These are phyloP conservation scores for Tineola bisselliella DNA, from an alignment of 2,888 invertebrate genomes.

Conservation along the genomic window DNA sequence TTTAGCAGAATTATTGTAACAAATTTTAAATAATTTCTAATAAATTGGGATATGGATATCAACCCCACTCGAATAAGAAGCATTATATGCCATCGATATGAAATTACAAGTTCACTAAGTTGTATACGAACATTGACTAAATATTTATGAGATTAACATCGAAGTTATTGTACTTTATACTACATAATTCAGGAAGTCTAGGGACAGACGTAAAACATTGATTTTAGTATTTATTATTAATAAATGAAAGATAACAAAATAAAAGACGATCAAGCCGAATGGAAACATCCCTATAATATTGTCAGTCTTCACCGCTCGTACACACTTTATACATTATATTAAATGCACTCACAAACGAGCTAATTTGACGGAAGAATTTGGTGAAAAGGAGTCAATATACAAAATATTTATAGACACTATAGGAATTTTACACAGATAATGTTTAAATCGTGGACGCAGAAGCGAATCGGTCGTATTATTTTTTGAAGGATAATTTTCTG, in stretches of 20 bases:
- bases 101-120: constrained; percentile 33
- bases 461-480: constrained; percentile 46
- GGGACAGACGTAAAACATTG: constrained; percentile 51
- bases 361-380: constrained; percentile 50
- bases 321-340: constrained; percentile 45
- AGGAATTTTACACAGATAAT: constrained; percentile 52
- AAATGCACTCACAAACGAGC: constrained; percentile 44
- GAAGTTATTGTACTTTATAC: constrained; percentile 44
- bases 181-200: constrained; percentile 44
- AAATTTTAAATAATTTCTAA: constrained; percentile 26
- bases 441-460: constrained; percentile 49
- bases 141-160: constrained; percentile 42
- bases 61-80: constrained; percentile 48
- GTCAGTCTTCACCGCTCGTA: constrained; percentile 66
- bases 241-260: constrained; percentile 36
- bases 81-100: constrained; percentile 54
- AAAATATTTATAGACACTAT: constrained; percentile 29
- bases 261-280: constrained; percentile 44
- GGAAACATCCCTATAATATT: constrained; percentile 53
- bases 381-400: constrained; percentile 64
- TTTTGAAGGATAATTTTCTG: constrained; percentile 63
- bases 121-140: constrained; percentile 35
- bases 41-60: constrained; percentile 35
- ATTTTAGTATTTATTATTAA: constrained; percentile 59
- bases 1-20: constrained; percentile 27